These are phyloP conservation scores for Rhinogobius similis DNA, from an alignment of 2,113 vertebrate species.

Conservation along the genomic window DNA sequence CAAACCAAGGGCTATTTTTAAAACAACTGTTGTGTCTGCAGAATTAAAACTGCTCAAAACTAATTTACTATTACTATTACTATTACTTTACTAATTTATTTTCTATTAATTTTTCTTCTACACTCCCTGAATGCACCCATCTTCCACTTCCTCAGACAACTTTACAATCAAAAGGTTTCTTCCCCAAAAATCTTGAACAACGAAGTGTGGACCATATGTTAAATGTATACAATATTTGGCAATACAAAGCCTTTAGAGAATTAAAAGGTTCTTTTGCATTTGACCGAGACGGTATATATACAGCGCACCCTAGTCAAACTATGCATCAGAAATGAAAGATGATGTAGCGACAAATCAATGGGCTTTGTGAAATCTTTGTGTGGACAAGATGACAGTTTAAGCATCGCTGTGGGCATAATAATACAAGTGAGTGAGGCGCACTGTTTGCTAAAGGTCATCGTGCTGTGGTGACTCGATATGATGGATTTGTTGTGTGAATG, in stretches of 20 bases:
- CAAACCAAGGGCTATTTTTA: no score
- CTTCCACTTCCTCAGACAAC: not conserved
- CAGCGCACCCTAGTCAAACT: not conserved
- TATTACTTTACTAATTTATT: not conserved
- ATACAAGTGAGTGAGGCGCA: conserved; percentile 25
- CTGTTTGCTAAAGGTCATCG: conserved; percentile 43
- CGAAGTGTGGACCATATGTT: no score
- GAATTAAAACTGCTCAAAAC: not conserved
- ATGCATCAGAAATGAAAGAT: conserved; percentile 2
- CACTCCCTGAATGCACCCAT: not conserved
- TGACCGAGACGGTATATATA: not conserved
- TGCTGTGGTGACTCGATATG: conserved; percentile 28
- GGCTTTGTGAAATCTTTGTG: conserved; percentile 20
- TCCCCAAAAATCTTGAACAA: not conserved
- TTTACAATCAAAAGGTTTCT: not conserved
- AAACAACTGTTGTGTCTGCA: not conserved
- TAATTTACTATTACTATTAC: not conserved
- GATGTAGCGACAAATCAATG: conserved; percentile 26
- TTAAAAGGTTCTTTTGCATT: not conserved
- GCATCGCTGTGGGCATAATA: conserved; percentile 14
- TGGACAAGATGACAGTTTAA: conserved; percentile 4
- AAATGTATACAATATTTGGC: no score
- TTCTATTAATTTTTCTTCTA: no score
- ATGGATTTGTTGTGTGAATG: conserved; percentile 35
- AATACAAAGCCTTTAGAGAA: no score